phyloP scores from a whole-genome alignment of 2,113 vertebrate species.

The Dromas ardeola region DNA sequence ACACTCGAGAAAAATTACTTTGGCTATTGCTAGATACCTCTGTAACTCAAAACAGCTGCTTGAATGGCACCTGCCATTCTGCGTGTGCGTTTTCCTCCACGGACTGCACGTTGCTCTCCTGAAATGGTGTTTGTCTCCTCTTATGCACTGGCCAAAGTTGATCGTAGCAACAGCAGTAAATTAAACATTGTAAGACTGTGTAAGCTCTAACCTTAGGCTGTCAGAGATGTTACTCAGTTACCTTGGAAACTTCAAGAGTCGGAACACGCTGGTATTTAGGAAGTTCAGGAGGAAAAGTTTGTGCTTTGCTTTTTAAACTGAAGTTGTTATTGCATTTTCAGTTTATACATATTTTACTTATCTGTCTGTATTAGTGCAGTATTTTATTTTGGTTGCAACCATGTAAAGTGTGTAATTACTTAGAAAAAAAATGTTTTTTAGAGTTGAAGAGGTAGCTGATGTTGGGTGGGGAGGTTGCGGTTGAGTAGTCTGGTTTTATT shows the following conservation, averaged over 20 bases:
- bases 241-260: not conserved
- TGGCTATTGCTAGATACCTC: not conserved
- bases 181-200: not conserved
- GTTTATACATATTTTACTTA: not conserved
- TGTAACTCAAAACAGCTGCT: not conserved
- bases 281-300: not conserved
- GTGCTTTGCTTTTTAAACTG: not conserved
- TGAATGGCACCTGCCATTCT: not conserved
- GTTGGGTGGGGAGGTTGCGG: not conserved
- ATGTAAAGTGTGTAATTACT: not conserved
- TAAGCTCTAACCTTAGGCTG: not conserved
- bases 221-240: not conserved
- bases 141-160: not conserved
- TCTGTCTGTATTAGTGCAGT: not conserved
- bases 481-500: not conserved
- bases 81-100: rapidly evolving
- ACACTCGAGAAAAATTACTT: not conserved
- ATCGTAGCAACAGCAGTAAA: not conserved
- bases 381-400: not conserved
- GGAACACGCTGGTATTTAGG: not conserved
- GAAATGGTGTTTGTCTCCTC: not conserved
- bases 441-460: not conserved
- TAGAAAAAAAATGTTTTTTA: not conserved
- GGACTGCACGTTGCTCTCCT: not conserved
- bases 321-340: not conserved